Percentiles rank a stretch among this genome's conserved stretches.
These are phyloP conservation scores for Bombus sibiricus DNA, from an alignment of 1,140 invertebrate species.

Conservation along the genomic window DNA sequence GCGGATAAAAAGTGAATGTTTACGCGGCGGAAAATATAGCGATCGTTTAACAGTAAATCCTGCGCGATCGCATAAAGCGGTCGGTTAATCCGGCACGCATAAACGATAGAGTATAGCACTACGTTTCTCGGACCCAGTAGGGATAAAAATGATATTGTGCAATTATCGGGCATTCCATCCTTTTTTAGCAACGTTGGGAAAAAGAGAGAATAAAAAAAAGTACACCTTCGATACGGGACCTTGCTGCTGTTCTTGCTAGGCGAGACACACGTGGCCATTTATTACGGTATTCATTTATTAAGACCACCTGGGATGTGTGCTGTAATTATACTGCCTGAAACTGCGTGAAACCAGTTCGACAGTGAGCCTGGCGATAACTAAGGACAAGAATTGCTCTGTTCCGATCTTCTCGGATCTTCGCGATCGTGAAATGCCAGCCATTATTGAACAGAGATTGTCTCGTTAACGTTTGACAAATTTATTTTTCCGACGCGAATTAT, in stretches of 20 bases:
- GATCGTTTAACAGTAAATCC: conserved; percentile 31
- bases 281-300: conserved; percentile 52
- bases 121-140: no score
- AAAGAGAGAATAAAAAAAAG: not conserved
- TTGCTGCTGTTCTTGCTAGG: conserved; percentile 1
- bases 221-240: not conserved
- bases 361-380: conserved; percentile 34
- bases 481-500: no score
- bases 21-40: conserved; percentile 5
- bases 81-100: conserved; percentile 12
- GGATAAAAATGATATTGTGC: conserved; percentile 36
- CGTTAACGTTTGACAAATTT: not conserved
- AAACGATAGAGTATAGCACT: not conserved
- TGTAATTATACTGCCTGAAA: conserved; percentile 39
- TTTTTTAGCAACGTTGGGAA: not conserved
- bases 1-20: not conserved
- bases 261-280: conserved; percentile 22
- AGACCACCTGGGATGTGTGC: conserved; percentile 50
- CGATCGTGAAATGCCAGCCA: no score
- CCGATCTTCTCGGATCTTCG: not conserved
- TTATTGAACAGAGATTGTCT: not conserved
- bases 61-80: not conserved
- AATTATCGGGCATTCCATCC: conserved; percentile 17
- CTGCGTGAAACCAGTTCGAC: conserved; percentile 53
- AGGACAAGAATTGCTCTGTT: not conserved